Evolutionary conservation across 2,888 invertebrate genomes (phyloP), one percentile per base, ranked within the genome.

Genomic region (Tryphoninae sp.): DNA sequence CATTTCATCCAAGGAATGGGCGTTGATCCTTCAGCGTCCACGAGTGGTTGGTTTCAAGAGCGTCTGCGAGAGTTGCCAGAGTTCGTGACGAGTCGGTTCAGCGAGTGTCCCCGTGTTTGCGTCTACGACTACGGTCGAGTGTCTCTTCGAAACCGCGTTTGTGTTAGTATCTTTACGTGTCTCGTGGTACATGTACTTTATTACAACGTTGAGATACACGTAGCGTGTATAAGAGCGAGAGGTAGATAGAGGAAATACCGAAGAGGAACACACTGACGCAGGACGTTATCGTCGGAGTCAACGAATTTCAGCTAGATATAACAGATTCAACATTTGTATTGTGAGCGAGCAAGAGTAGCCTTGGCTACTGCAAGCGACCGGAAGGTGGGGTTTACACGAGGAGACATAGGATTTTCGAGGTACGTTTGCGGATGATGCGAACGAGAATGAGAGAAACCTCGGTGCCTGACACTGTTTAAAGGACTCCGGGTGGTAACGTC

Each of bases 331-430:
- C 58, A 67, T 26, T 72, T 55, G 62, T 65, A 78, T 81, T 78
- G 69, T 81, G 13, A 11, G 16, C 16, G 53, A 55, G 68, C 13
- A 22, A 26, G 16, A 72, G 4, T 19, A 58, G 22, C n/a, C 11
- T 64, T 2, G 45, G 45, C 58, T 26, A n/a, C 42, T 42, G 58
- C 16, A 26, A 11, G 16, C 7, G 11, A 22, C 3, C 73, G 59
- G 64, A 59, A 49, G 59, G 42, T 45, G 19, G 71, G 64, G 55
- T 64, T 45, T 73, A 67, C 67, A 72, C 71, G 64, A 78, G 65
- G 2, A 81, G 64, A 75, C 65, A 65, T 49, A 55, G 75, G 74
- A 73, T 78, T 82, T 78, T 81, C 78, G 78, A 62, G 81, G 78
- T 68, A 33, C 53, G 64, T 69, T 19, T 9, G 49, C 22, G 40